Evolutionary conservation across 2,888 invertebrate species (phyloP).

Genomic region (Drosophila ustulata): DNA sequence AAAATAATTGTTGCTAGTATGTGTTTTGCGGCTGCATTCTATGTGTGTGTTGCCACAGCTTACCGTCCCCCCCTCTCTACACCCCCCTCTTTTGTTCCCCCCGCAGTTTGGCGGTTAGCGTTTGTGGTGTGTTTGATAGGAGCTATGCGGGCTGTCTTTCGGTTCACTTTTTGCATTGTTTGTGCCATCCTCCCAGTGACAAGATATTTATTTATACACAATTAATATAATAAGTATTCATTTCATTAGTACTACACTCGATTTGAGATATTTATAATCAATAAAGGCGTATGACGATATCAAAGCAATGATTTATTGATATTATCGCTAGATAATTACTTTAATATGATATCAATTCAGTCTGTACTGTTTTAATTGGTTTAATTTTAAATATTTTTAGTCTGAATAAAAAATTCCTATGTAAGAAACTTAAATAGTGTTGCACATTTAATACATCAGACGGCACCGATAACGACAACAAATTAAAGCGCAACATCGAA

Average conservation of each 20-base stretch:
- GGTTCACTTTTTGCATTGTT: conserved; percentile 11
- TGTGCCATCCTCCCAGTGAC: conserved; percentile 11
- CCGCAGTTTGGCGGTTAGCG: conserved; percentile 49
- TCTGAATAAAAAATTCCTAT: too few relatives aligned
- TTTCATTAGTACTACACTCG: too few relatives aligned
- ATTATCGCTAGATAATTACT: too few relatives aligned
- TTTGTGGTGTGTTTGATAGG: conserved; percentile 56
- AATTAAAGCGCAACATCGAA: not conserved
- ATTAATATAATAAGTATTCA: not conserved
- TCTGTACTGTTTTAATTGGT: too few relatives aligned
- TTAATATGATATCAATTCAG: too few relatives aligned
- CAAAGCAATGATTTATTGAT: too few relatives aligned
- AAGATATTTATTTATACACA: conserved; percentile 16
- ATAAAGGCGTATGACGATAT: too few relatives aligned
- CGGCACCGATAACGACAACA: too few relatives aligned
- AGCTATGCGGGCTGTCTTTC: conserved; percentile 35
- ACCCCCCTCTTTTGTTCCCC: not conserved
- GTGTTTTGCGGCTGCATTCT: conserved; percentile 58
- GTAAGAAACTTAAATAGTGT: too few relatives aligned
- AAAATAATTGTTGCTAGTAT: conserved; percentile 60
- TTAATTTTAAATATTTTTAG: too few relatives aligned
- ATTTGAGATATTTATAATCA: too few relatives aligned
- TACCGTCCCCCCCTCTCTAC: not conserved
- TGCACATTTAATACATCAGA: too few relatives aligned
- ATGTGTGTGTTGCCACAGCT: conserved; percentile 34